Percentiles rank a stretch among this genome's conserved stretches.
These are phyloP conservation scores for Eulithis prunata DNA, from an alignment of 2,888 invertebrate species.

Conservation along the genomic window DNA sequence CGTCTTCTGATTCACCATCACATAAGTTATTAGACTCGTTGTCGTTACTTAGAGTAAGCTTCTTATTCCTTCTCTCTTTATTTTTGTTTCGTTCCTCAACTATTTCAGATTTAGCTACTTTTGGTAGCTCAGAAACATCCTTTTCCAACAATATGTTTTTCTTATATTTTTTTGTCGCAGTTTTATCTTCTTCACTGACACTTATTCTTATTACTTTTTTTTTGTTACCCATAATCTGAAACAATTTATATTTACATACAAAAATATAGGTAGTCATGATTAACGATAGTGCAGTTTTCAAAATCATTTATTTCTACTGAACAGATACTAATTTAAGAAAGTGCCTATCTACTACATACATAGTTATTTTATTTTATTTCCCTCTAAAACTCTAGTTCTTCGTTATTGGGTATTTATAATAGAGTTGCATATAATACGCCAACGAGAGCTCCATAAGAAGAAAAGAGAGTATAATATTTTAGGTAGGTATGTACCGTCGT, in stretches of 20 bases:
- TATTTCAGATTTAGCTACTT: background rate
- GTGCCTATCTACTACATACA: too few relatives aligned
- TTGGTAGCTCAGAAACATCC: background rate
- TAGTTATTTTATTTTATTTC: too few relatives aligned
- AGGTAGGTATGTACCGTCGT: too few relatives aligned
- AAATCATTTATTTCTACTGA: too few relatives aligned
- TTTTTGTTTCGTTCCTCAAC: background rate
- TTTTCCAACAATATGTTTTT: background rate
- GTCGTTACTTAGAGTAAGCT: background rate
- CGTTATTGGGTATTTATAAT: too few relatives aligned
- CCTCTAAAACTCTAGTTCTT: too few relatives aligned
- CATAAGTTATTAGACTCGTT: background rate
- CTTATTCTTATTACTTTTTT: constrained; percentile 4
- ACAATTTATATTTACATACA: background rate
- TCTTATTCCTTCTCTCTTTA: constrained; percentile 1
- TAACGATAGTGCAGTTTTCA: too few relatives aligned
- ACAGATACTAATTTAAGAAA: too few relatives aligned
- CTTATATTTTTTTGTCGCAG: constrained; percentile 8
- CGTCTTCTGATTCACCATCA: background rate
- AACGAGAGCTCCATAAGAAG: too few relatives aligned
- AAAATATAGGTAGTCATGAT: too few relatives aligned
- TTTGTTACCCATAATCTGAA: constrained; percentile 25
- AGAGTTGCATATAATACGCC: too few relatives aligned
- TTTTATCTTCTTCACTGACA: constrained; percentile 3
- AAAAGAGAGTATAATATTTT: too few relatives aligned